phyloP scores from a whole-genome alignment of 1,140 invertebrate genomes.

The Homarus americanus region DNA sequence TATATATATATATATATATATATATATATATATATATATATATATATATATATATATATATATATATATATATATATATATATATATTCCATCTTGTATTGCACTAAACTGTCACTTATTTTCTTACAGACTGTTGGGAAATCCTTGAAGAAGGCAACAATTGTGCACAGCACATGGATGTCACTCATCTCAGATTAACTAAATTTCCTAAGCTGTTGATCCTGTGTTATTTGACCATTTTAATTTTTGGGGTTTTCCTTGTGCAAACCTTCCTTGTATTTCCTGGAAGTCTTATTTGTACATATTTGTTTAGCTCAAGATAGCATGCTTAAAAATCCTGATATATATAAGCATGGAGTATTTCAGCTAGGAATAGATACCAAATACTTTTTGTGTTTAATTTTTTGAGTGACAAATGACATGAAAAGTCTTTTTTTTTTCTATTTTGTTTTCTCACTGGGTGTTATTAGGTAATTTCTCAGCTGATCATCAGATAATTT shows the following conservation, averaged over 20 bases:
- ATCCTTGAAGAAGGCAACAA: slow-evolving; percentile 35
- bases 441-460: not conserved
- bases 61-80: not conserved
- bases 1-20: not conserved
- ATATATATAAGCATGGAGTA: slow-evolving; percentile 35
- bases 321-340: slow-evolving; percentile 43
- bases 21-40: too few relatives aligned
- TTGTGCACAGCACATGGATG: slow-evolving; percentile 41
- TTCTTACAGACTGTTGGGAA: slow-evolving; percentile 55
- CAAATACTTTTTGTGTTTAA: slow-evolving; percentile 54
- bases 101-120: not conserved
- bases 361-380: slow-evolving; percentile 53
- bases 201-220: not conserved
- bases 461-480: not conserved
- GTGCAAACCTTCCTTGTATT: slow-evolving; percentile 30
- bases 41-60: too few relatives aligned
- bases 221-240: not conserved
- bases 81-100: not conserved
- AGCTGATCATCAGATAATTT: not conserved
- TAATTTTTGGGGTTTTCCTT: slow-evolving; percentile 14
- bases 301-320: slow-evolving; percentile 57
- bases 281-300: slow-evolving; percentile 40
- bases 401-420: slow-evolving; percentile 14
- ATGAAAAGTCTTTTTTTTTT: not conserved
- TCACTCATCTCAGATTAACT: slow-evolving; percentile 8